Evolutionary conservation across 2,888 invertebrate genomes (phyloP).

Genomic region (Rhopalosiphum nymphaeae): DNA sequence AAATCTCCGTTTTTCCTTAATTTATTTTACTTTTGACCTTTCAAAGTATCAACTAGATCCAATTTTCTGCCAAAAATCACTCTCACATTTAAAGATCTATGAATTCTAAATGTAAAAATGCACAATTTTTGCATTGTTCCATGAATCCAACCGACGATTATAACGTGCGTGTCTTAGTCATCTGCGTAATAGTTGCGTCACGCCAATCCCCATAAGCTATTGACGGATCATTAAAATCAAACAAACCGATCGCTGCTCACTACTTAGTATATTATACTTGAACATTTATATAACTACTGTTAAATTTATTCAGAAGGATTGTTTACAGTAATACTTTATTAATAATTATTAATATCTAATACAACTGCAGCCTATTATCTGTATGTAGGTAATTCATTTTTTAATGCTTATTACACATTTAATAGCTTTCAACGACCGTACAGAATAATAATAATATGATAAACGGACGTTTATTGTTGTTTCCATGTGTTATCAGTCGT

Average conservation of each 20-base stretch:
- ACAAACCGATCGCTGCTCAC: background rate
- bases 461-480: background rate
- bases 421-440: background rate
- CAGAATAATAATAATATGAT: background rate
- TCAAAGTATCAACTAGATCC: too few species aligned
- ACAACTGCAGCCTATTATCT: background rate
- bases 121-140: background rate
- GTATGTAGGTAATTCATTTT: background rate
- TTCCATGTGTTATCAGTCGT: too few species aligned
- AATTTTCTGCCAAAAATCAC: too few species aligned
- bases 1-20: too few species aligned
- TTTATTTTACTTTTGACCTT: too few species aligned
- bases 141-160: background rate
- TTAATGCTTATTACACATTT: background rate
- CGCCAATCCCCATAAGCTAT: background rate
- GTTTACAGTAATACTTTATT: background rate
- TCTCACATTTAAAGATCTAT: too few species aligned
- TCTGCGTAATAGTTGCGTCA: background rate
- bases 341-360: background rate
- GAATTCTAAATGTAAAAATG: rapidly evolving
- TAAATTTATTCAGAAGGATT: background rate
- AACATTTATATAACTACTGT: background rate
- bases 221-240: background rate
- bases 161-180: background rate
- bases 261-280: background rate